phyloP scores from a whole-genome alignment of 2,888 invertebrate species.

The Embidobia sp. region DNA sequence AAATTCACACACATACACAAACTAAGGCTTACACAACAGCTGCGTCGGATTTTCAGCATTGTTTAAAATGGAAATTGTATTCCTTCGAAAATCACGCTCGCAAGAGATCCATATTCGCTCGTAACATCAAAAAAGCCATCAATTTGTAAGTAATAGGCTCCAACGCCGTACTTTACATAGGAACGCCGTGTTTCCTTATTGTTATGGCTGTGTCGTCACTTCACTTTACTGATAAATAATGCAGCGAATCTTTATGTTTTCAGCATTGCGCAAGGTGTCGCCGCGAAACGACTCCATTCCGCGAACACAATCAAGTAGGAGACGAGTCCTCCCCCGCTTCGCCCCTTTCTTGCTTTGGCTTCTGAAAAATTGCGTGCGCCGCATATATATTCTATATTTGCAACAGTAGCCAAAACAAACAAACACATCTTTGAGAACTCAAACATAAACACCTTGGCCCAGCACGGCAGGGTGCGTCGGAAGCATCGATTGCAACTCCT shows the following conservation, averaged over 20 bases:
- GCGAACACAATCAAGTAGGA: slow-evolving; percentile 3
- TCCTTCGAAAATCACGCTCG: too few relatives aligned
- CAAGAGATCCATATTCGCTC: too few relatives aligned
- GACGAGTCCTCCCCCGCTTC: neutral
- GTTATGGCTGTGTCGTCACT: slow-evolving; percentile 28
- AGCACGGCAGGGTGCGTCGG: too few relatives aligned
- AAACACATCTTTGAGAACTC: slow-evolving; percentile 12
- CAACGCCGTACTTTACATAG: neutral
- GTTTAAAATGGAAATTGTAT: too few relatives aligned
- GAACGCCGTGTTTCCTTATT: slow-evolving; percentile 13
- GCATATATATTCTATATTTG: slow-evolving; percentile 1
- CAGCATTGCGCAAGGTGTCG: slow-evolving; percentile 8
- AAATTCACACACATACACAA: too few relatives aligned
- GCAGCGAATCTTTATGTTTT: slow-evolving; percentile 29
- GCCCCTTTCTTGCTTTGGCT: too few relatives aligned
- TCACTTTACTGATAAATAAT: slow-evolving; percentile 35
- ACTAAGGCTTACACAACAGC: too few relatives aligned
- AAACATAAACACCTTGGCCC: slow-evolving; percentile 18
- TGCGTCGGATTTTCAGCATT: too few relatives aligned
- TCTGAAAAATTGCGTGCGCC: neutral
- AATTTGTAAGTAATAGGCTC: too few relatives aligned
- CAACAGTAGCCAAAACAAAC: too few relatives aligned
- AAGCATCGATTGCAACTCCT: neutral
- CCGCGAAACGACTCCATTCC: slow-evolving; percentile 20
- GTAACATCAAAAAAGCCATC: too few relatives aligned